These are phyloP conservation scores for Berghia stephanieae DNA, from an alignment of 1,140 invertebrate genomes.

Conservation along the genomic window DNA sequence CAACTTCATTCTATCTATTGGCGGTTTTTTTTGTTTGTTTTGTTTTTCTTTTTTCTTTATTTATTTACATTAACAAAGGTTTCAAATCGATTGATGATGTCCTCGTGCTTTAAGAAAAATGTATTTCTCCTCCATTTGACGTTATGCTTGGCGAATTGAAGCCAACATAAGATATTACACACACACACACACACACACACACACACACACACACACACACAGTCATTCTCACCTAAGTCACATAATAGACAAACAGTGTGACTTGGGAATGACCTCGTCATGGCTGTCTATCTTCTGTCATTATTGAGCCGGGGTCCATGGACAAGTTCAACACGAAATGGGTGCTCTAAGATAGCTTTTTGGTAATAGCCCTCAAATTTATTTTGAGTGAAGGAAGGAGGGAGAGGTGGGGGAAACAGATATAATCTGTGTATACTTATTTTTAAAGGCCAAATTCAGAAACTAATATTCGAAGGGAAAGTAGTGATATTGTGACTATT, in stretches of 20 bases:
- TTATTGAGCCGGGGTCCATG: not conserved
- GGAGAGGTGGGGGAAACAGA: too few relatives aligned
- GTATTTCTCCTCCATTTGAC: not conserved
- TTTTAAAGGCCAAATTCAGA: too few relatives aligned
- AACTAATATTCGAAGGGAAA: too few relatives aligned
- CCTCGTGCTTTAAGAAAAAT: not conserved
- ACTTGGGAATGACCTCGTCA: not conserved
- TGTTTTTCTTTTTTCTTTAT: not conserved
- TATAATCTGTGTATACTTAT: too few relatives aligned
- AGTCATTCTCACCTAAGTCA: not conserved
- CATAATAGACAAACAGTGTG: not conserved
- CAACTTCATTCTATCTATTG: too few relatives aligned
- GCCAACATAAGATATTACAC: not conserved
- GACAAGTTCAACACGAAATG: not conserved
- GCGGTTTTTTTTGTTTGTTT: too few relatives aligned
- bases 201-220: slow-evolving; percentile 12
- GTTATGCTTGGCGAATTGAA: not conserved
- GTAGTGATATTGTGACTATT: too few relatives aligned
- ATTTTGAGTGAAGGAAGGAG: not conserved
- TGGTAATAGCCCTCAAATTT: not conserved
- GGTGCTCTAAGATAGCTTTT: not conserved
- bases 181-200: not conserved
- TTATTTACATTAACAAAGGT: not conserved
- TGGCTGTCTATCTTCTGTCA: not conserved
- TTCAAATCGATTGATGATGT: not conserved